Evolutionary conservation across 1,140 invertebrate genomes (phyloP).

Genomic region (Physella acuta): DNA sequence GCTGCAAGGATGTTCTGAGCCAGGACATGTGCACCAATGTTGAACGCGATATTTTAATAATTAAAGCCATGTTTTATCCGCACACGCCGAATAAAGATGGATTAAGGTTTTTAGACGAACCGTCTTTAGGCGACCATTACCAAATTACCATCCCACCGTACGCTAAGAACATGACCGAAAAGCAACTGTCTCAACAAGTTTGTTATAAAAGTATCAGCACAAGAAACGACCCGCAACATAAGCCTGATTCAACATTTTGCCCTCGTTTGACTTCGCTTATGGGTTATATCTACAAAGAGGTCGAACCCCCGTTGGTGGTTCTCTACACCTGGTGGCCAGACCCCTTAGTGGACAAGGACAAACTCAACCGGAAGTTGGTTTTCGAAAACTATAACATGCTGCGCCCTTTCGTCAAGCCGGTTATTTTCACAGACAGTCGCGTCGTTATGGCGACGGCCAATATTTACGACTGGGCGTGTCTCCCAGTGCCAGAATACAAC

Average conservation of each 20-base stretch:
- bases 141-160: background rate
- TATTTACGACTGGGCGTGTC: constrained; percentile 1
- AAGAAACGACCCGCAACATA: background rate
- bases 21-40: background rate
- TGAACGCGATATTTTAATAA: background rate
- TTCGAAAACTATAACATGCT: constrained; percentile 1
- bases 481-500: constrained; percentile 1
- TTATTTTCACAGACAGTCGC: constrained; percentile 6
- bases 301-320: background rate
- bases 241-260: constrained; percentile 6
- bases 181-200: background rate
- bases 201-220: background rate
- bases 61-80: background rate
- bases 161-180: background rate
- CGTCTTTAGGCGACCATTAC: background rate
- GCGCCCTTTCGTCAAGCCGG: constrained; percentile 11
- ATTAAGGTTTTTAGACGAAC: background rate
- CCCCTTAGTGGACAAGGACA: background rate
- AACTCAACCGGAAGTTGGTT: background rate
- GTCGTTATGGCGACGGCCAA: constrained; percentile 14
- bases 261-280: background rate
- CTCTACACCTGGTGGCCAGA: constrained; percentile 18
- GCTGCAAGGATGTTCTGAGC: no score
- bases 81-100: background rate
- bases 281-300: background rate